Evolutionary conservation across 2,888 invertebrate species (phyloP), one percentile per base, ranked within the genome.

Genomic region (Fabriciana adippe): DNA sequence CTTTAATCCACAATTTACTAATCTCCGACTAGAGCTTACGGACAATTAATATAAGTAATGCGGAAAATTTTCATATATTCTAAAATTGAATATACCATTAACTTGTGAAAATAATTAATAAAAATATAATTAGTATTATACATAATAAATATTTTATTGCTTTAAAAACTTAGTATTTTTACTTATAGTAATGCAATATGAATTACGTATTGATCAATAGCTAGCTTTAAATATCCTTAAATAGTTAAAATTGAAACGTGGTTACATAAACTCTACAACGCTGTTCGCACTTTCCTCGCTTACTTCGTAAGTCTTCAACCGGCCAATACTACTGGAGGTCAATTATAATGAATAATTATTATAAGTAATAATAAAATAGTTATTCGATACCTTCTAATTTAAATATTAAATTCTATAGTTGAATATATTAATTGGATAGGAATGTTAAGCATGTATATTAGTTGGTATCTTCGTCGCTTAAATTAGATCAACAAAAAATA

Each of bases 261-360:
- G 48, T 53, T 51, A 51, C 14, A 53, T 61, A 53, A 61, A 6
- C 35, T 31, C 18, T 51, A 8, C 5, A 21, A 18, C 18, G 15
- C 35, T 15, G 35, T 31, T 35, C n/a, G 50, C 51, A 5, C 51
- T 18, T n/a, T 16, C 35, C 6, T 41, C 31, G 15, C 8, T 2
- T 59, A 18, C 35, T 53, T 61, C 21, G 41, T 61, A 61, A 51
- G 61, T 61, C 61, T 61, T 61, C 61, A 51, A 41, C 3, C 15
- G 15, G 16, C 51, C 51, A 53, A 61, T 61, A 31, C 47, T 16
- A 60, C 50, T 60, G 60, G 16, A 60, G 31, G 11, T 31, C 5
- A 50, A 18, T 18, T 16, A 53, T 11, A 51, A 51, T 18, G 3
- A 16, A 59, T 11, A 3, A 26, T 53, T 61, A 50, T 16, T 18